Evolutionary conservation across 2,113 vertebrate species (phyloP).

Genomic region (Callipepla squamata): DNA sequence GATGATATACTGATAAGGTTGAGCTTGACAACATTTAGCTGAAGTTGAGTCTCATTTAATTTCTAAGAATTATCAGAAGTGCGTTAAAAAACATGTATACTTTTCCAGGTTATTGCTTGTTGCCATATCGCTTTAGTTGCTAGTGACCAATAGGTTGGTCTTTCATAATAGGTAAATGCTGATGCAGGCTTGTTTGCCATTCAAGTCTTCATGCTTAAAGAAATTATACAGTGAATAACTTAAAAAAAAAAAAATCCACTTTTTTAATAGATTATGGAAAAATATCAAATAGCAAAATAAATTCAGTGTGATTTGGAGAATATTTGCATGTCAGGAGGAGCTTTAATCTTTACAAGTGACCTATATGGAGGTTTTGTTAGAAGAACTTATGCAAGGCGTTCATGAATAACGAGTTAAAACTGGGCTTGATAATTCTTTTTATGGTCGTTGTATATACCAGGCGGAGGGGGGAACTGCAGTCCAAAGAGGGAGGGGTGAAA

Average conservation of each 20-base stretch:
- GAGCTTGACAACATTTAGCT: background rate
- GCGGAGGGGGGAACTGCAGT: background rate
- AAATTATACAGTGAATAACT: no score
- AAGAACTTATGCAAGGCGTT: background rate
- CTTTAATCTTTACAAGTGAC: background rate
- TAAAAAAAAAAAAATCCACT: no score
- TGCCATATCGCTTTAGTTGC: background rate
- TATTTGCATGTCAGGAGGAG: background rate
- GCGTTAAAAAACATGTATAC: background rate
- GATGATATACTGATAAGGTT: background rate
- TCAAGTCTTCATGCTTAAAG: no score
- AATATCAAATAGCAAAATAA: background rate
- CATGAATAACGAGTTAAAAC: background rate
- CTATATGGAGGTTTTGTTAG: fast-evolving
- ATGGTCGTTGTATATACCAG: background rate
- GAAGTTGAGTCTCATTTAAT: background rate
- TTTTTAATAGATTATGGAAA: background rate
- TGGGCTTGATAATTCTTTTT: background rate
- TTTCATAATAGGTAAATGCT: no score
- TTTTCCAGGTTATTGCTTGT: background rate
- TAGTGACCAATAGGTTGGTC: no score
- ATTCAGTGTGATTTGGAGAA: background rate
- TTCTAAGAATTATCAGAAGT: background rate
- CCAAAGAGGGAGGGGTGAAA: fast-evolving
- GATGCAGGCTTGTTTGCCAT: no score